Evolutionary conservation across 2,888 invertebrate genomes (phyloP).

Genomic region (Melieria omissa): DNA sequence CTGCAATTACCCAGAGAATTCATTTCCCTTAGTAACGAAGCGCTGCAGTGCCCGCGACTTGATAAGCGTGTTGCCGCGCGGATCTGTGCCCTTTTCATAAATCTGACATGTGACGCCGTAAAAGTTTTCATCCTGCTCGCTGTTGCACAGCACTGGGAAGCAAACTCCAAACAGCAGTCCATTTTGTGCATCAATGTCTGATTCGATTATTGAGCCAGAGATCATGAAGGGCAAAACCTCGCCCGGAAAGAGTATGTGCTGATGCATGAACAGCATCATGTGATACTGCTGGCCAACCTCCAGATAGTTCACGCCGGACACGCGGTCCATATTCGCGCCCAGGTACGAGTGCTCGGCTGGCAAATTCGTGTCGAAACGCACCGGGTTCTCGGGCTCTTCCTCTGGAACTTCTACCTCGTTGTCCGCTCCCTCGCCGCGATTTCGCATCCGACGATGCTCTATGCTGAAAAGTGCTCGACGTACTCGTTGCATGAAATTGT

Average conservation of each 20-base stretch:
- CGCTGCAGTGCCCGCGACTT: constrained; percentile 83
- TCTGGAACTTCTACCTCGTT: constrained; percentile 23
- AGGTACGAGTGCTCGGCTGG: constrained; percentile 70
- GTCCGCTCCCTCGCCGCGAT: constrained; percentile 25
- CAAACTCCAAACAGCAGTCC: constrained; percentile 65
- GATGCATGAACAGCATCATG: constrained; percentile 72
- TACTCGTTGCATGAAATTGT: constrained; percentile 56
- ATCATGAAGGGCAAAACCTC: constrained; percentile 80
- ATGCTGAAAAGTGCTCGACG: constrained; percentile 59
- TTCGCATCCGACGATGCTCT: constrained; percentile 47
- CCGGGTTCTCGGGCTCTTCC: constrained; percentile 46
- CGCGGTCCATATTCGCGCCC: constrained; percentile 69
- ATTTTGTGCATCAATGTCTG: constrained; percentile 55
- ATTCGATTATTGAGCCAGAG: constrained; percentile 65
- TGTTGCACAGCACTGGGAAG: constrained; percentile 56
- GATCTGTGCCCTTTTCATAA: constrained; percentile 63
- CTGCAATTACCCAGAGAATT: constrained; percentile 55
- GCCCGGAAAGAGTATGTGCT: constrained; percentile 79
- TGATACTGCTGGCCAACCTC: constrained; percentile 69
- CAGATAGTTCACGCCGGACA: constrained; percentile 74
- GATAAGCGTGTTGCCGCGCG: constrained; percentile 68
- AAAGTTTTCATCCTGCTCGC: constrained; percentile 42
- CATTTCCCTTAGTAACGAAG: constrained; percentile 68
- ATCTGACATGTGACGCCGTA: constrained; percentile 67
- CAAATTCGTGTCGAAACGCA: constrained; percentile 69